These are phyloP conservation scores for Cataglyphis altisquamis DNA, from an alignment of 2,888 invertebrate genomes.

Conservation along the genomic window DNA sequence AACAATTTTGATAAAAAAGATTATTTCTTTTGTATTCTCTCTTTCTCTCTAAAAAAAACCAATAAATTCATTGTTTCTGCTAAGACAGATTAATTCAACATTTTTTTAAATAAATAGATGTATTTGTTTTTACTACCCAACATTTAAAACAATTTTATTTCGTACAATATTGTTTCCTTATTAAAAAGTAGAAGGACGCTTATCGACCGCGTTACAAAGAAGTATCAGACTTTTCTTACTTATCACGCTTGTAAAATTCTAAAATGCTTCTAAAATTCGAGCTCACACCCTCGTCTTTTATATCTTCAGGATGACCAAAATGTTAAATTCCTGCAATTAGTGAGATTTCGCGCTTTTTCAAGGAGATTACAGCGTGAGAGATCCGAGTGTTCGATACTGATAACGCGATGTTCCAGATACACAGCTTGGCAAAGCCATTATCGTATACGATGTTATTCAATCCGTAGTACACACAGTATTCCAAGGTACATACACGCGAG, in stretches of 20 bases:
- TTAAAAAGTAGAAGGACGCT: neutral
- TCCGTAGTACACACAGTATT: conserved; percentile 69
- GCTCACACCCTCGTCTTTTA: neutral
- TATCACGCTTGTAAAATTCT: neutral
- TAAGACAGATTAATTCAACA: neutral
- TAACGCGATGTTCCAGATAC: conserved; percentile 68
- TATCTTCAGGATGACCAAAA: conserved; percentile 10
- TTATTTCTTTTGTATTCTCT: neutral
- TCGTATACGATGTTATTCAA: conserved; percentile 74
- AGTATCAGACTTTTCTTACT: neutral
- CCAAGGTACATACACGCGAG: conserved; percentile 66
- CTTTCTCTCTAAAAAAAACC: neutral
- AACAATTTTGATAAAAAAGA: neutral
- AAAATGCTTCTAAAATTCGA: conserved; percentile 3
- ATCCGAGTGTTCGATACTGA: conserved; percentile 70
- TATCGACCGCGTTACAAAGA: neutral
- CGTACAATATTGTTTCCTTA: neutral
- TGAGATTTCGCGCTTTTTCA: conserved; percentile 30
- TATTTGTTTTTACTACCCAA: neutral
- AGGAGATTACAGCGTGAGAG: conserved; percentile 62
- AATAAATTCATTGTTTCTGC: neutral
- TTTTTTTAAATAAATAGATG: neutral
- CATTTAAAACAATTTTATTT: neutral
- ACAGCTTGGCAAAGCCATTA: conserved; percentile 75
- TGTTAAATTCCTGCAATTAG: conserved; percentile 46